phyloP scores from a whole-genome alignment of 2,888 invertebrate genomes.

The Tridacna crocea region DNA sequence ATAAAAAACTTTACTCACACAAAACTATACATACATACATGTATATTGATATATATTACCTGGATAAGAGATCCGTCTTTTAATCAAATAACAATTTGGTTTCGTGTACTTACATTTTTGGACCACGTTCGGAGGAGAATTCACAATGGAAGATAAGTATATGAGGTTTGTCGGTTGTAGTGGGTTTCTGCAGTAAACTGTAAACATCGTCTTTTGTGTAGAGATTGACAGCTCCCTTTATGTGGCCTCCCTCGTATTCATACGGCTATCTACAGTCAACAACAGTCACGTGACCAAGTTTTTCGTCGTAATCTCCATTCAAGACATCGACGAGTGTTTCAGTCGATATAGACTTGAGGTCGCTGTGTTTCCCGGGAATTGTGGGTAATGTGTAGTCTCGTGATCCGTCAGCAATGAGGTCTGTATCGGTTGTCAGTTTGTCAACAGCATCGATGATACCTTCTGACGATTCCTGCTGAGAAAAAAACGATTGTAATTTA shows the following conservation, averaged over 20 bases:
- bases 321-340: constrained; percentile 60
- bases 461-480: background rate
- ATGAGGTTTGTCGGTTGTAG: constrained; percentile 83
- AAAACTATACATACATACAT: too few species aligned
- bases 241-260: constrained; percentile 55
- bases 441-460: constrained; percentile 54
- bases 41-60: too few species aligned
- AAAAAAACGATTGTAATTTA: background rate
- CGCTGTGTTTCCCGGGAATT: constrained; percentile 71
- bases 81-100: background rate
- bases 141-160: constrained; percentile 98
- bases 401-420: constrained; percentile 55
- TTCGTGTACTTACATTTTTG: constrained; percentile 90
- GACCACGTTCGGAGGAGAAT: constrained; percentile 97
- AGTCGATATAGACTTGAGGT: constrained; percentile 76
- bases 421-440: constrained; percentile 35
- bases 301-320: constrained; percentile 37
- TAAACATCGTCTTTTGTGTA: constrained; percentile 52
- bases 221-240: constrained; percentile 59
- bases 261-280: constrained; percentile 56
- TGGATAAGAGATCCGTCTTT: background rate
- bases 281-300: constrained; percentile 35
- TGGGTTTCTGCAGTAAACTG: constrained; percentile 32
- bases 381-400: constrained; percentile 71
- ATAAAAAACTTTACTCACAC: too few species aligned